A percentile compares a stretch with the other conserved stretches of the same genome.
phyloP scores from a whole-genome alignment of 2,797 vertebrate genomes.

The Sylvia borin region DNA sequence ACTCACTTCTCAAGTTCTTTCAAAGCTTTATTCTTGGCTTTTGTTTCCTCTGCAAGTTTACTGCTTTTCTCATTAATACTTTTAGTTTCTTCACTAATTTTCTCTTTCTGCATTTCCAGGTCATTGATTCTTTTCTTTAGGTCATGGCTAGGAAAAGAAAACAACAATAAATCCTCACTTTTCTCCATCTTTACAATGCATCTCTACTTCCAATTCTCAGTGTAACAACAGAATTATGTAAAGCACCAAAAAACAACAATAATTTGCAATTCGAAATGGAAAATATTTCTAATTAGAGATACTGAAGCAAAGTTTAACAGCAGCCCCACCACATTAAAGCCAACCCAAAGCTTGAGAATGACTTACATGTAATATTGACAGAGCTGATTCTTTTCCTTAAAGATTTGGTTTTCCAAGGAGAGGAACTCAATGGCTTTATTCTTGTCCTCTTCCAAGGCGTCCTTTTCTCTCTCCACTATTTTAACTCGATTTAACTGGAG shows the following conservation, averaged over 20 bases:
- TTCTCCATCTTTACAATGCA: not conserved
- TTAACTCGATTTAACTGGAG: constrained; percentile 94
- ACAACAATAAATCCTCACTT: not conserved
- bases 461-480: constrained; percentile 96
- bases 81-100: constrained; percentile 88
- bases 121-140: constrained; percentile 84
- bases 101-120: constrained; percentile 86
- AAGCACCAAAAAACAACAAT: not conserved
- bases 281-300: not conserved
- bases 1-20: constrained; percentile 92
- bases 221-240: not conserved
- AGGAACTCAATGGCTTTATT: constrained; percentile 95
- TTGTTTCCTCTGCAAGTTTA: constrained; percentile 85
- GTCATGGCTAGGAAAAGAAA: constrained; percentile 79
- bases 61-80: constrained; percentile 86
- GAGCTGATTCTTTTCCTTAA: constrained; percentile 89
- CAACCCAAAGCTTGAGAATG: not conserved
- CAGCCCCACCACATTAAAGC: not conserved
- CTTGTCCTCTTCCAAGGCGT: constrained; percentile 91
- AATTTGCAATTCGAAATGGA: not conserved
- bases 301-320: not conserved
- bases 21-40: constrained; percentile 86
- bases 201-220: not conserved
- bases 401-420: constrained; percentile 89
- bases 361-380: constrained; percentile 95